phyloP scores from a whole-genome alignment of 2,113 vertebrate genomes.

The Xenopus tropicalis region DNA sequence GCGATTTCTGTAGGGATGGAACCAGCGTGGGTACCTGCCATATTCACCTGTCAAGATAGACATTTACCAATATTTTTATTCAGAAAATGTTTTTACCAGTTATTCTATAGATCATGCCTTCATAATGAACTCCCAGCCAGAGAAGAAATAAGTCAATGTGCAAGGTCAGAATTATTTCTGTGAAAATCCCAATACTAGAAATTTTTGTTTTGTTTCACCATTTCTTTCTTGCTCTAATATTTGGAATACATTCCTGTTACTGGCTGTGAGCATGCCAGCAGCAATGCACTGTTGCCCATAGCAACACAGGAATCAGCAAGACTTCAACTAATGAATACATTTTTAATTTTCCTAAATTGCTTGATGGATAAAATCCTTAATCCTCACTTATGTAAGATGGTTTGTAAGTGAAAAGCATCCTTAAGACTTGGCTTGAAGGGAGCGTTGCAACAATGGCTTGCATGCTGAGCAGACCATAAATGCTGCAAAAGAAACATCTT shows the following conservation, averaged over 20 bases:
- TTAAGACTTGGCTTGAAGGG: conserved; percentile 2
- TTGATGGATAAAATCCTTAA: conserved; percentile 32
- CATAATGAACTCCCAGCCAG: no score
- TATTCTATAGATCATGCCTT: no score
- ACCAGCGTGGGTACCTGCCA: no score
- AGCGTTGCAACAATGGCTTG: neutral
- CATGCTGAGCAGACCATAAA: neutral
- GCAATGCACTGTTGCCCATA: neutral
- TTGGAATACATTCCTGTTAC: neutral
- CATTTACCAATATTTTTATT: no score
- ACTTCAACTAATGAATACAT: conserved; percentile 26
- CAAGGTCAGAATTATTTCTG: no score
- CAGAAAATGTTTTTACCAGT: no score
- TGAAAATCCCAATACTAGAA: no score
- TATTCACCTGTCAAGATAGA: no score
- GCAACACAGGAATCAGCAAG: neutral
- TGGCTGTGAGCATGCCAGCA: neutral
- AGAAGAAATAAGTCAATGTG: no score
- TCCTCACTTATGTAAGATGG: conserved; percentile 13
- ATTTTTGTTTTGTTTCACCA: no score
- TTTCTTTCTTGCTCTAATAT: neutral
- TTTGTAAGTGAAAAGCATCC: conserved; percentile 21
- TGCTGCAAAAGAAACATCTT: neutral
- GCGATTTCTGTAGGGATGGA: no score
- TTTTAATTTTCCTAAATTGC: conserved; percentile 16